Base-by-base conservation (phyloP, 2,888 invertebrate genomes). In the Pemphredon lugubris region DNA sequence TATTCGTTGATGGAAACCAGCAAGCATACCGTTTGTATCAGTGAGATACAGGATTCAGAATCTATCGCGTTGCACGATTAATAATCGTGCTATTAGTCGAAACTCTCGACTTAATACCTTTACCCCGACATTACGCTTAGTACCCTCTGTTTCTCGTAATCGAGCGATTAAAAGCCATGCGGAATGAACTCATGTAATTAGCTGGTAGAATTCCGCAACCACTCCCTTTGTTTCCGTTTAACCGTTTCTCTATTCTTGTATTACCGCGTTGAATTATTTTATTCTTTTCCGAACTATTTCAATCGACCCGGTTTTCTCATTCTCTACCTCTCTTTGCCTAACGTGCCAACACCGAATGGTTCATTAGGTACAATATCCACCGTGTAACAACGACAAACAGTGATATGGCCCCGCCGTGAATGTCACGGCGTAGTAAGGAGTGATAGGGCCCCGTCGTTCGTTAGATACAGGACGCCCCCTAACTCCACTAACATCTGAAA, bases 171-270 rank as follows among this genome's bases (percentile, higher is more conserved):
- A 68, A 70, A 39, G 34, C 16, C 40, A n/a, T 32, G 23, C 18
- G 7, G 21, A 61, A 40, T 34, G 26, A 71, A 20, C 45, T 55
- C 18, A 23, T 26, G 55, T 44, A 68, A 68, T 67, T 70, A 67
- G 50, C 48, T 51, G 9, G 34, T 18, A 21, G 55, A 67, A 55
- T 23, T 55, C 53, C 40, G 20, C 16, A 23, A 1, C 6, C 14
- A 14, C 7, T 42, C 26, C 11, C n/a, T 9, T 40, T 30, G 16
- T 7, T n/a, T n/a, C n/a, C n/a, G n/a, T n/a, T n/a, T n/a, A n/a
- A n/a, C n/a, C n/a, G n/a, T n/a, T n/a, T n/a, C 42, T 37, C 21
- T 30, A n/a, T 39, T 39, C n/a, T 21, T 7, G 14, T 11, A n/a
- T n/a, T n/a, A n/a, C n/a, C n/a, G n/a, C n/a, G n/a, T n/a, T n/a